Base-by-base conservation (phyloP, 2,888 invertebrate genomes). In the Drosophila parthenogenetica region DNA sequence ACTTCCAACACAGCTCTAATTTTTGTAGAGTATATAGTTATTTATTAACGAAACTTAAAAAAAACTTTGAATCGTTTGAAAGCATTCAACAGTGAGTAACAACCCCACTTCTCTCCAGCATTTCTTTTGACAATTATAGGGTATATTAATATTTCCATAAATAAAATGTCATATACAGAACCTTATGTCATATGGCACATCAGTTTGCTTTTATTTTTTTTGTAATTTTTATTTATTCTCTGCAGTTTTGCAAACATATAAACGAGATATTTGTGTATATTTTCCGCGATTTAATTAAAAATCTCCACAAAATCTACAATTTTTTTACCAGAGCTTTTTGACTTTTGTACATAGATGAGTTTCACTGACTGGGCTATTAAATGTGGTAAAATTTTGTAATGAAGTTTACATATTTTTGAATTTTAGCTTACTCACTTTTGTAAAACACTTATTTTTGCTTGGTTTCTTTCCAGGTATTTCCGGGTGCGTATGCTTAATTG, bases 231-330 rank as follows among this genome's bases (percentile, higher is more conserved):
- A 17, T 29, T 17, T 40, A 3, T 4, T 17, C 8, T 1, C 14
- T 25, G 10, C 43, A 19, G 39, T 49, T 68, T 32, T 11, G 10
- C 55, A 55, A 53, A 57, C 39, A 53, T 37, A 57, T 49, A 53
- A 57, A 48, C 37, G 39, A 42, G 22, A 13, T 42, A 48, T 53
- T 54, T 54, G 45, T 25, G 39, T 35, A 55, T 55, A 43, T 55
- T 19, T 48, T 29, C 2, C 8, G 25, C 29, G 60, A 67, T 73
- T 79, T 80, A 81, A 77, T 79, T 81, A 70, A 81, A 81, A 74
- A 43, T 53, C 40, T 35, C 7, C 11, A 62, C 49, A 22, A 50
- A 60, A 57, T 48, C 39, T 46, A 43, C 14, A 54, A 42, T 68
- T 65, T 73, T 51, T 37, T 32, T 54, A 10, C 19, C 2, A 8